Base-by-base conservation (phyloP, 2,888 invertebrate species). In the Hypena proboscidalis region DNA sequence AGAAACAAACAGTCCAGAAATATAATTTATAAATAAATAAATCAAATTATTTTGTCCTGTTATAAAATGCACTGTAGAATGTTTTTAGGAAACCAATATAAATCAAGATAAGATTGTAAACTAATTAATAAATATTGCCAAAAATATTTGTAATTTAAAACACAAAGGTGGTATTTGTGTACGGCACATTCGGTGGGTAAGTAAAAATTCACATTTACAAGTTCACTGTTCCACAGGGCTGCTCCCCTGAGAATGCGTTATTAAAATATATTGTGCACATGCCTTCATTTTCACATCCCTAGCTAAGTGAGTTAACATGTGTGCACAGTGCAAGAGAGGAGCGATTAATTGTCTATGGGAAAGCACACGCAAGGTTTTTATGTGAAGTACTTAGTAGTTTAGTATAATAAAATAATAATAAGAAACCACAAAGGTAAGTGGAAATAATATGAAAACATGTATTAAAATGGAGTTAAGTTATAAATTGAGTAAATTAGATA, bases 241-340 rank as follows among this genome's bases (percentile, higher is more conserved):
- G 56, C 64, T 80, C 85, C 83, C 87, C 60, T 38, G 85, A 83
- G 89, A 80, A 77, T 80, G 78, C 75, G 77, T 88, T 89, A 90
- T 90, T 89, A 88, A 88, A 89, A 90, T 90, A 86, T 89, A 90
- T 86, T 83, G 83, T 81, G 77, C 76, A 79, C 74, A 68, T 76
- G 77, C 78, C 78, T 83, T 80, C 77, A 78, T 80, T 80, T 74
- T 74, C 75, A 74, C 73, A 63, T 69, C 74, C 66, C 60, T 67
- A 58, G 68, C 62, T 68, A 73, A 71, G 71, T 47, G 32, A 27
- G 5, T 47, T 34, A 43, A 19, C 37, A 1, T 13, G 31, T 1
- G 51, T 1, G n/a, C 34, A 39, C 15, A 14, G 40, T 62, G 32
- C 20, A 36, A 33, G 7, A 46, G 61, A 50, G 38, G 9, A 46